These are phyloP conservation scores for Luperina nickerlii DNA, from an alignment of 2,888 invertebrate genomes.

Conservation along the genomic window DNA sequence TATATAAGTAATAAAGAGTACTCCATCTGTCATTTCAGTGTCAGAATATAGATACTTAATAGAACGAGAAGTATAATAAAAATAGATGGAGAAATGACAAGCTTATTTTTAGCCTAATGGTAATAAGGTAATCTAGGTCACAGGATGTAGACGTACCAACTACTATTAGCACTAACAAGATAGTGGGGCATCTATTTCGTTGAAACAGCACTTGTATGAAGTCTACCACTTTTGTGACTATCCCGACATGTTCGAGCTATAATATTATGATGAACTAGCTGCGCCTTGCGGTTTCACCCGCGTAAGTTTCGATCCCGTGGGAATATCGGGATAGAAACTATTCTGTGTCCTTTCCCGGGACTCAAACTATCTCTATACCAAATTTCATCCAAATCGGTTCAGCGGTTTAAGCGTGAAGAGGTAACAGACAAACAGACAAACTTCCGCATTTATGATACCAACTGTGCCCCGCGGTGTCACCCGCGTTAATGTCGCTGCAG, in stretches of 20 bases:
- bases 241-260: slow-evolving; percentile 20
- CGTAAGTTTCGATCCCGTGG: too few species aligned
- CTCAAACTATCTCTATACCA: too few species aligned
- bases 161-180: background rate
- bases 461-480: too few species aligned
- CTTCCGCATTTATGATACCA: too few species aligned
- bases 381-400: too few species aligned
- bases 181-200: background rate
- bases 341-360: too few species aligned
- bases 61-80: background rate
- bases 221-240: background rate
- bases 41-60: background rate
- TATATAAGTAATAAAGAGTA: background rate
- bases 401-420: too few species aligned
- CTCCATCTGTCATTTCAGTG: background rate
- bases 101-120: background rate
- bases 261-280: slow-evolving; percentile 22
- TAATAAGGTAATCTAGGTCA: background rate
- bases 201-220: slow-evolving; percentile 1
- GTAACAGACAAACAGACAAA: too few species aligned
- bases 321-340: too few species aligned
- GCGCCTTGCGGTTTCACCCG: too few species aligned
- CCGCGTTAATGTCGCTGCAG: too few species aligned
- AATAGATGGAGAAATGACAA: background rate
- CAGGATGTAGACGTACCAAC: background rate